phyloP scores from a whole-genome alignment of 2,113 vertebrate species.

The Alces alces region DNA sequence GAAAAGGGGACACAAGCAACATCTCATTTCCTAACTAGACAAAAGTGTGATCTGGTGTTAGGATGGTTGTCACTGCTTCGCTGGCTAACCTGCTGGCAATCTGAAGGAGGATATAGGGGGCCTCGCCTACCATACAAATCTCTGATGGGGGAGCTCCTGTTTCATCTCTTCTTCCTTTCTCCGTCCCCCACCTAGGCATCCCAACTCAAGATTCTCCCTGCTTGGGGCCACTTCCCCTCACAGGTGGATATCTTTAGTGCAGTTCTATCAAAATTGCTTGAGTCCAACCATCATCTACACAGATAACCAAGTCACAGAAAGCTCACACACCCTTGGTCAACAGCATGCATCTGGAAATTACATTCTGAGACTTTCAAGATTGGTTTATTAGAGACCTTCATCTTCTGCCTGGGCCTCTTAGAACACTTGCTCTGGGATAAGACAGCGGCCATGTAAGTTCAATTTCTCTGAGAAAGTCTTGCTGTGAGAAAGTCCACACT shows the following conservation, averaged over 20 bases:
- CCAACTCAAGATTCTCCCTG: not conserved
- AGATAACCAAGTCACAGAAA: not conserved
- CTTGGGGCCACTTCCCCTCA: not conserved
- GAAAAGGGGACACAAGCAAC: not conserved
- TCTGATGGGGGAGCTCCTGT: not conserved
- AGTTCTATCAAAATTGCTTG: not conserved
- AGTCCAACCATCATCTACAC: not conserved
- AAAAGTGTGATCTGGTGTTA: not conserved
- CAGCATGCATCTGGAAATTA: not conserved
- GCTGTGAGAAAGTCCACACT: not conserved
- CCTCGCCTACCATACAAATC: not conserved
- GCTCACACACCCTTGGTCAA: not conserved
- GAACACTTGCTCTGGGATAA: not conserved
- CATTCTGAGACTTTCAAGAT: not conserved
- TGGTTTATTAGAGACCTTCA: not conserved
- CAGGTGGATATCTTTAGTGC: not conserved
- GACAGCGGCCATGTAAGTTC: not conserved
- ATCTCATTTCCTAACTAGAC: not conserved
- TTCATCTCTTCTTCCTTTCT: not conserved
- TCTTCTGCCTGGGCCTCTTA: not conserved
- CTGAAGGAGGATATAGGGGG: not conserved
- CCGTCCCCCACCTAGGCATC: not conserved
- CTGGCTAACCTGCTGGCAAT: not conserved
- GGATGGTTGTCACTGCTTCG: not conserved
- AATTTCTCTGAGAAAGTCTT: not conserved